Evolutionary conservation across 2,888 invertebrate species (phyloP).

Genomic region (Drosophila subsilvestris): DNA sequence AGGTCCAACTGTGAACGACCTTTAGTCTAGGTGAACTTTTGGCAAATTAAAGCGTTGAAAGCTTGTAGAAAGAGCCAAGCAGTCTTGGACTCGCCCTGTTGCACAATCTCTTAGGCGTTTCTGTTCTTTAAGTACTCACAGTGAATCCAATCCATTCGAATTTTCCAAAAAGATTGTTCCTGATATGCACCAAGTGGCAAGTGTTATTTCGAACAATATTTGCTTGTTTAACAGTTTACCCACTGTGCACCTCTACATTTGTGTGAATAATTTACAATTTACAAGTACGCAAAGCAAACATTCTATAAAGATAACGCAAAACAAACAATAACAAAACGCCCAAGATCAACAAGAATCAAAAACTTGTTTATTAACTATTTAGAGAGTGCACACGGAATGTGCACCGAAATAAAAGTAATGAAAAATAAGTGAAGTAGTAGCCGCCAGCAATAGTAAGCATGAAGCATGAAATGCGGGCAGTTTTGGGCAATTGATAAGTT

Average conservation of each 20-base stretch:
- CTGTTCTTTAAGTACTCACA: too few relatives aligned
- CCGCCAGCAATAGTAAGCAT: background rate
- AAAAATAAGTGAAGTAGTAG: constrained; percentile 5
- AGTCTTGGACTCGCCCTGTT: too few relatives aligned
- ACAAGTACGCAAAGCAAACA: constrained; percentile 31
- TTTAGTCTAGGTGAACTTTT: background rate
- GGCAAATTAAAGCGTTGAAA: background rate
- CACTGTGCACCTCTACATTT: constrained; percentile 45
- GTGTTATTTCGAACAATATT: too few relatives aligned
- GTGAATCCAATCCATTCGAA: too few relatives aligned
- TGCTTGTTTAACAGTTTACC: background rate
- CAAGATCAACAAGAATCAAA: constrained; percentile 19
- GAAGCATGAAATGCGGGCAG: background rate
- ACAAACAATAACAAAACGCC: constrained; percentile 33
- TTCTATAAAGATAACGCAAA: constrained; percentile 29
- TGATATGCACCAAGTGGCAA: too few relatives aligned
- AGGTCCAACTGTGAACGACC: background rate
- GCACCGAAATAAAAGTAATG: constrained; percentile 4
- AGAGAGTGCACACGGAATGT: background rate
- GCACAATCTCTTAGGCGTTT: background rate
- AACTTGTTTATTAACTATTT: constrained; percentile 4
- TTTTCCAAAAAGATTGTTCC: too few relatives aligned
- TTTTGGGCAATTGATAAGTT: constrained; percentile 10
- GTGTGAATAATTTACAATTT: constrained; percentile 20
- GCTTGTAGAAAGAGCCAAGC: too few relatives aligned